Evolutionary conservation across 2,888 invertebrate species (phyloP), one percentile per base, ranked within the genome.

Genomic region (Lymantria monacha): DNA sequence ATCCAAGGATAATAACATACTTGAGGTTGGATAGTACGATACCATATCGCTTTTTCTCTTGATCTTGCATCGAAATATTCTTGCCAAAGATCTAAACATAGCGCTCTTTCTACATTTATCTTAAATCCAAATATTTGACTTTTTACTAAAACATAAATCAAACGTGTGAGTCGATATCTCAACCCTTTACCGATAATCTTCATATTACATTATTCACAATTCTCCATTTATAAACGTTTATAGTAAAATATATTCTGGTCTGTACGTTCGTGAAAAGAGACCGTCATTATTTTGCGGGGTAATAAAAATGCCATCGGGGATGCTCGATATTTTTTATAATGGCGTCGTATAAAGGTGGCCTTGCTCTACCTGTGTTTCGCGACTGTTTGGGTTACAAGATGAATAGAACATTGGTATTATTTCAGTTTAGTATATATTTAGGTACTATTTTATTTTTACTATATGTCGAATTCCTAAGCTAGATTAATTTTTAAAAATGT

Each of bases 271-370:
- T 65, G 67, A 66, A 68, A 50, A 51, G 59, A 30, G 68, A 70
- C 70, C 74, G 73, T 71, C 76, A 77, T 79, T 77, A 81, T 81
- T 81, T 78, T 73, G 73, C 73, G 75, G 72, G 58, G 75, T 70
- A 74, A 77, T 81, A 81, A 81, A 81, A 81, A 76, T 74, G 79
- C 76, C 81, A 72, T 68, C 57, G 65, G 58, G 69, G 66, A 66
- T 66, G 67, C 59, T 64, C 70, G 66, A 72, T 73, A 75, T 76
- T 73, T 79, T 79, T 79, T 76, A 70, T 72, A 72, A 73, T 66
- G 53, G 38, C 33, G 42, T 57, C 67, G 57, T 52, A 58, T 62
- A 58, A 44, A 55, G 53, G 43, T 50, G 67, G 55, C 64, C 63
- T 65, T 64, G 65, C 53, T 49, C 42, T 57, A 65, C 61, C 64